Base-by-base conservation (phyloP, 2,113 vertebrate genomes). In the Lasiurus borealis region DNA sequence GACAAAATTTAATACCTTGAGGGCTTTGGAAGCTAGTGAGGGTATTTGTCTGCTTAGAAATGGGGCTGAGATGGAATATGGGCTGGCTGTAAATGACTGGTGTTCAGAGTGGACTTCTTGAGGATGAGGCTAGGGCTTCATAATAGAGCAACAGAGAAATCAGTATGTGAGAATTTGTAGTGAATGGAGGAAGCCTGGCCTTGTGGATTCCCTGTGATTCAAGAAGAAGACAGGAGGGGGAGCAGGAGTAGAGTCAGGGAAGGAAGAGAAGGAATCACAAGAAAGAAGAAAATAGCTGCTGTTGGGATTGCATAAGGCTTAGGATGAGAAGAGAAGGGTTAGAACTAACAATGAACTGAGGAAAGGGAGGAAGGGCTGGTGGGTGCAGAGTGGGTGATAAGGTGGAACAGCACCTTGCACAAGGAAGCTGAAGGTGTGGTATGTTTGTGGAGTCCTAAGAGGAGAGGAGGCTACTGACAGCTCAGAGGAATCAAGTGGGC, bases 81-180 rank as follows among this genome's bases (percentile, higher is more conserved):
- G 52, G 27, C 27, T n/a, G 1, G 6, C n/a, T 31, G 16, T 11
- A 19, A 73, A 80, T 29, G 18, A 6, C 54, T 9, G 6, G 0
- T 62, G 23, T 29, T 72, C 31, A 52, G 40, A 66, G 36, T 9
- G 16, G 27, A 18, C 5, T 31, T 54, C 46, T 31, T 10, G 29
- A 75, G n/a, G 44, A 86, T 36, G 44, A 29, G 40, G 48, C 69
- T 64, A 71, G 64, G 36, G 23, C 76, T 69, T 76, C 29, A 0
- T 36, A 50, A 9, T 66, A 84, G 69, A 83, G 19, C 59, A 59
- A 14, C 6, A 40, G 29, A 73, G 50, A 52, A 36, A 34, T 59
- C 36, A 2, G 23, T 6, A 25, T 64, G 59, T 1, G 0, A 34
- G 21, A 14, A 1, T 29, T 34, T 27, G 19, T 40, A 23, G 9